These are phyloP conservation scores for Chinchilla lanigera DNA, from an alignment of 2,113 vertebrate species.

Conservation along the genomic window DNA sequence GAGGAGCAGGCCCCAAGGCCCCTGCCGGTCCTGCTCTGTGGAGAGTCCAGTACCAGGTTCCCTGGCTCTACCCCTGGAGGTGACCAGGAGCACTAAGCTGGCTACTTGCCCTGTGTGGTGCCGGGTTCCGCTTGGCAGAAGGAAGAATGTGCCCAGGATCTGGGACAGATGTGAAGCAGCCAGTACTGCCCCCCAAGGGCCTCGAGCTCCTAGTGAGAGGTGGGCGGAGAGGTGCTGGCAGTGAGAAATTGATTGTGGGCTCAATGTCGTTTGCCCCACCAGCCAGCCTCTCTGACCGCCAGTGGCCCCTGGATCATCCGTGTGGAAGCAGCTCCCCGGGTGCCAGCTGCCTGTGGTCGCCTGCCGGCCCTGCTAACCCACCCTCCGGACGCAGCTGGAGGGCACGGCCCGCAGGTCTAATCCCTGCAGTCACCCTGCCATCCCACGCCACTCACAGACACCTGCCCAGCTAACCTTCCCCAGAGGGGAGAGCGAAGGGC, in stretches of 20 bases:
- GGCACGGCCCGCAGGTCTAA: background rate
- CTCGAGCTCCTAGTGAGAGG: accelerated
- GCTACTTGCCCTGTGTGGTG: too few relatives aligned
- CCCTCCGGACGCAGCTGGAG: background rate
- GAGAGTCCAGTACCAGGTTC: accelerated
- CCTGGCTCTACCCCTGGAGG: accelerated
- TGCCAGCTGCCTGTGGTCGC: background rate
- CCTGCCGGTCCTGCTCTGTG: background rate
- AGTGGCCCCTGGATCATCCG: background rate
- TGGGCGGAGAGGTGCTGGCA: accelerated
- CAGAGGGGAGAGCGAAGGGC: background rate
- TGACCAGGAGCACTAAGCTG: accelerated
- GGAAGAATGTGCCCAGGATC: accelerated
- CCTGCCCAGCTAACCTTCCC: background rate
- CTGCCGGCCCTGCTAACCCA: accelerated
- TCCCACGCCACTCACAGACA: accelerated
- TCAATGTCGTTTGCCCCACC: too few relatives aligned
- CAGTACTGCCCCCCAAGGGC: accelerated
- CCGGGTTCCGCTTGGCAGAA: accelerated
- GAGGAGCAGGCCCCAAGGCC: accelerated
- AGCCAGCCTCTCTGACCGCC: background rate
- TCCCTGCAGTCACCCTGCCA: background rate
- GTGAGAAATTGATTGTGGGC: background rate
- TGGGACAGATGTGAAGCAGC: too few relatives aligned
- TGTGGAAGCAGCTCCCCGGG: background rate